Evolutionary conservation across 2,797 vertebrate genomes (phyloP).

Genomic region (Oreochromis mossambicus): DNA sequence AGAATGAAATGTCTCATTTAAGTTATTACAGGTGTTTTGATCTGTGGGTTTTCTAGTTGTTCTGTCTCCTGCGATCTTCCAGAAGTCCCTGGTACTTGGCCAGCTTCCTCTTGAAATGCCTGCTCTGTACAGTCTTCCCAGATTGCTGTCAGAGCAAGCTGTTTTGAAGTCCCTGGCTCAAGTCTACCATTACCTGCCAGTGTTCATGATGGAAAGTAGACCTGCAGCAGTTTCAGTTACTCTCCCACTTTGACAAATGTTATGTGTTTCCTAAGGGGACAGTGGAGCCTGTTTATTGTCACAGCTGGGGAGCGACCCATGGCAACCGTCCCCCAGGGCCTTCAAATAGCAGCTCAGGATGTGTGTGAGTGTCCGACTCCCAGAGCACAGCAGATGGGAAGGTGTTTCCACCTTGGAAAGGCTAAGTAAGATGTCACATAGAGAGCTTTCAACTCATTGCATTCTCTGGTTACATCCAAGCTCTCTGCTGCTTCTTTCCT

Average conservation of each 20-base stretch:
- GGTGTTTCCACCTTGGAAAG: not conserved
- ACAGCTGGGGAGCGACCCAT: not conserved
- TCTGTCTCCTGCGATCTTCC: not conserved
- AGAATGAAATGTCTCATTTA: not conserved
- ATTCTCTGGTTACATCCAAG: not conserved
- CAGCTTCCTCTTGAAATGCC: not conserved
- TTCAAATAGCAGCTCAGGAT: not conserved
- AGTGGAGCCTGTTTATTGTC: not conserved
- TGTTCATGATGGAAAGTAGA: not conserved
- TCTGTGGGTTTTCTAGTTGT: not conserved
- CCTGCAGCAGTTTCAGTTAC: not conserved
- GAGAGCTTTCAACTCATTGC: not conserved
- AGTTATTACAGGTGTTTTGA: not conserved
- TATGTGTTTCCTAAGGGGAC: not conserved
- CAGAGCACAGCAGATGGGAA: not conserved
- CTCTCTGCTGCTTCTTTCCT: not conserved
- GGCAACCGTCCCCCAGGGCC: not conserved
- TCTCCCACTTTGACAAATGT: not conserved
- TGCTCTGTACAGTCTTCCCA: not conserved
- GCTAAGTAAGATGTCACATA: not conserved
- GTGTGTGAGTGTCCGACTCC: not conserved
- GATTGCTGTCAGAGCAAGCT: not conserved
- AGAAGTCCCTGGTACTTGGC: not conserved
- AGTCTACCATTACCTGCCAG: not conserved
- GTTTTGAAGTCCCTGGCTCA: fast-evolving